Percentiles rank a stretch among this genome's conserved stretches.
These are phyloP conservation scores for Telmatochromis sp. DNA, from an alignment of 2,113 vertebrate species.

Conservation along the genomic window DNA sequence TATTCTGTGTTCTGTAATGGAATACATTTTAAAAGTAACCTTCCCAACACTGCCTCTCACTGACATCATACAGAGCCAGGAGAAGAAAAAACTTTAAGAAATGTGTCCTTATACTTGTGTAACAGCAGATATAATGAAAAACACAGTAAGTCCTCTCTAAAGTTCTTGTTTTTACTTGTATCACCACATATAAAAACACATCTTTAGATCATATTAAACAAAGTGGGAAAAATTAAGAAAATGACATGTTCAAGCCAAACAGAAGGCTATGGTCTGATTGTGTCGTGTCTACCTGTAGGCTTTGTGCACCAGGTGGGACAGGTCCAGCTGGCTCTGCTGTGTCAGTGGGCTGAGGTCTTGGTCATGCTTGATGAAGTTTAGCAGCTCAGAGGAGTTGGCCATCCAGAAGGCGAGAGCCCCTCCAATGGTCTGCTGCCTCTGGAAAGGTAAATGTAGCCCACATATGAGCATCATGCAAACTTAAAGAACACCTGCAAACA, in stretches of 20 bases:
- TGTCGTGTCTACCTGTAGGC: constrained; percentile 77
- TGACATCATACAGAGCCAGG: neutral
- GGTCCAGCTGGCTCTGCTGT: constrained; percentile 79
- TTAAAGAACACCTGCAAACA: neutral
- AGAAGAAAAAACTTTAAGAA: neutral
- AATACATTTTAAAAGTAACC: no score
- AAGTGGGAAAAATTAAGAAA: neutral
- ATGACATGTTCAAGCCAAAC: neutral
- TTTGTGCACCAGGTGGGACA: constrained; percentile 85
- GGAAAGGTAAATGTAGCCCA: constrained; percentile 27
- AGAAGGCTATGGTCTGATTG: neutral
- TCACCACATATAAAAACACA: neutral
- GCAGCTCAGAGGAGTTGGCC: constrained; percentile 89
- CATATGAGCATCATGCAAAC: neutral
- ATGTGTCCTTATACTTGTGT: neutral
- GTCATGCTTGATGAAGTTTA: constrained; percentile 91
- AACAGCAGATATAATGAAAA: neutral
- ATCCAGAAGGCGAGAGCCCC: constrained; percentile 92
- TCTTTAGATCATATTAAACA: neutral
- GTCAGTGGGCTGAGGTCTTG: constrained; percentile 80
- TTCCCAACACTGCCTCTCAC: no score
- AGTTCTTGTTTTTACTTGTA: neutral
- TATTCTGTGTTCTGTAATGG: no score
- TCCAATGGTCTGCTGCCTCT: constrained; percentile 86
- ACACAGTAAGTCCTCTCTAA: neutral